Evolutionary conservation across 2,888 invertebrate species (phyloP).

Genomic region (Tinea pellionella): DNA sequence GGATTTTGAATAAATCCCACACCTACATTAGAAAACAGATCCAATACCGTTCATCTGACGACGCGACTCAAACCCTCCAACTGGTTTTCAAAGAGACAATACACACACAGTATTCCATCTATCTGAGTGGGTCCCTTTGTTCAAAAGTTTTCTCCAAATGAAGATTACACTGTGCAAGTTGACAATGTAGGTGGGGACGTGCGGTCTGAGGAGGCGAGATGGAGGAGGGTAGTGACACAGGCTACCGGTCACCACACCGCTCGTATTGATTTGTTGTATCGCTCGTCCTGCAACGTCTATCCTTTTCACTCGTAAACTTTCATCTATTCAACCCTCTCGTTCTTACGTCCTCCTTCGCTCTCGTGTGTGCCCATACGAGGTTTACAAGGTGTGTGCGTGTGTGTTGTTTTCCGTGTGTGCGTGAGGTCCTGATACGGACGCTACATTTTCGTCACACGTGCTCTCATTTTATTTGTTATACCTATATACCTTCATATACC

Average conservation of each 20-base stretch:
- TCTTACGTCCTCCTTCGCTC: constrained; percentile 30
- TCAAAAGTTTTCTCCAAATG: constrained; percentile 1
- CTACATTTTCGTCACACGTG: constrained; percentile 27
- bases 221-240: constrained; percentile 58
- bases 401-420: constrained; percentile 42
- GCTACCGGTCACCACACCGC: constrained; percentile 71
- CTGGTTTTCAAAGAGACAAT: not conserved
- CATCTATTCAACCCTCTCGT: constrained; percentile 26
- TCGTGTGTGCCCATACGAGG: constrained; percentile 53
- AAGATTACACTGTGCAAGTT: constrained; percentile 33
- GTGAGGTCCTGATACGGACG: constrained; percentile 50
- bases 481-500: not conserved
- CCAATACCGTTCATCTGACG: not conserved
- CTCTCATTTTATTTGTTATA: constrained; percentile 16
- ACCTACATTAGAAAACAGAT: not conserved
- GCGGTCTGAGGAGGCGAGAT: constrained; percentile 42
- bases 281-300: constrained; percentile 64
- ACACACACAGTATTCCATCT: constrained; percentile 1
- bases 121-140: constrained; percentile 3
- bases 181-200: constrained; percentile 65
- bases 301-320: constrained; percentile 42
- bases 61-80: not conserved
- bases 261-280: constrained; percentile 73
- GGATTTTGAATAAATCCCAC: not conserved
- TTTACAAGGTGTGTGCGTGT: constrained; percentile 23